phyloP scores from a whole-genome alignment of 2,113 vertebrate species.

The Gracilinanus agilis region DNA sequence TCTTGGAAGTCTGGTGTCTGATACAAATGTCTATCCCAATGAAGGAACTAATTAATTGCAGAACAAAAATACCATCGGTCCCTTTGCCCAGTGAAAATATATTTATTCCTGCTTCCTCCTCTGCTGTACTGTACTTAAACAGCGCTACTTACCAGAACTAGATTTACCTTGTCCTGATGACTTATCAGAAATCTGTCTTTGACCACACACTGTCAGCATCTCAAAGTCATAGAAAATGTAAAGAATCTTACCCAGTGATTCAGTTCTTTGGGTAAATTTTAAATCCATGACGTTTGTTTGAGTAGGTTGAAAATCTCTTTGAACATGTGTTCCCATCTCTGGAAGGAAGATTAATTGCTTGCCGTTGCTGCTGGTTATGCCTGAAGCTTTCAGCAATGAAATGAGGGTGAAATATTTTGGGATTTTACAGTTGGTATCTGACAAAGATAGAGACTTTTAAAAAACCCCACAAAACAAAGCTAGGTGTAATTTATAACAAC shows the following conservation, averaged over 20 bases:
- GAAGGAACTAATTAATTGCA: background rate
- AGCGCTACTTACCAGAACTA: background rate
- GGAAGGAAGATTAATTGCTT: slow-evolving; percentile 76
- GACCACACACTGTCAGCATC: slow-evolving; percentile 46
- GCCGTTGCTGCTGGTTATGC: slow-evolving; percentile 67
- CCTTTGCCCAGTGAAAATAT: background rate
- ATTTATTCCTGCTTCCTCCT: slow-evolving; percentile 22
- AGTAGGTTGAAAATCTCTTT: slow-evolving; percentile 75
- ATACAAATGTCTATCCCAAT: background rate
- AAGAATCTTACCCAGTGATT: slow-evolving; percentile 56
- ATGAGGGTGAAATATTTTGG: slow-evolving; percentile 65
- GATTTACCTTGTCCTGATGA: background rate
- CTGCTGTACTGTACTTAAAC: background rate
- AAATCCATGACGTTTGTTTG: slow-evolving; percentile 71
- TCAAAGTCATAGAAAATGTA: slow-evolving; percentile 54
- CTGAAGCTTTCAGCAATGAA: slow-evolving; percentile 71
- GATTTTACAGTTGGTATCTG: slow-evolving; percentile 63
- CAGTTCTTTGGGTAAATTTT: slow-evolving; percentile 62
- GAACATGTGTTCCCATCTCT: slow-evolving; percentile 62
- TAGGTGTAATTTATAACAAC: slow-evolving; percentile 45
- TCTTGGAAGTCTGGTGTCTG: background rate
- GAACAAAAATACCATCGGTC: background rate
- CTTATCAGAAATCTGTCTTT: slow-evolving; percentile 34
- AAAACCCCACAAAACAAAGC: slow-evolving; percentile 18
- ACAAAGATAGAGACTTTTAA: slow-evolving; percentile 62